Conservation (phyloP, 2,113 vertebrate genomes). For the Calonectris borealis region DNA sequence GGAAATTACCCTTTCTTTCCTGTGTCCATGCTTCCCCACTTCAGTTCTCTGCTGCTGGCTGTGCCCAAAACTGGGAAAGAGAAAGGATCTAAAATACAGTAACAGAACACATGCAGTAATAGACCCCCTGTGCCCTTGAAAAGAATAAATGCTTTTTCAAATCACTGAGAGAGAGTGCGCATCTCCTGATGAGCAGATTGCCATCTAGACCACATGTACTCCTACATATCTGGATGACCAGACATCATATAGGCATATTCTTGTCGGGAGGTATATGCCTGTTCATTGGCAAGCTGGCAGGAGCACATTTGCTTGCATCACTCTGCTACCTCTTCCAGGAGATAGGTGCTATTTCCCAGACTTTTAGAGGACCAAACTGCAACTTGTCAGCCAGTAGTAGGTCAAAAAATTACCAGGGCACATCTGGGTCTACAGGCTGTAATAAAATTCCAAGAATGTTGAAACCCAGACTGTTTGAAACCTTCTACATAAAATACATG, state of each 20-base stretch:
- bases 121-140: not conserved
- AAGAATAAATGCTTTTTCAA: not conserved
- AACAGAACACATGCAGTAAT: not conserved
- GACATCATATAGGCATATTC: not conserved
- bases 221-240: not conserved
- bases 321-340: not conserved
- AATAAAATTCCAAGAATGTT: not conserved
- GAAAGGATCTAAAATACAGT: not conserved
- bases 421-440: not conserved
- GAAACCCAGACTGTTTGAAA: not conserved
- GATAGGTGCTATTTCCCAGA: not conserved
- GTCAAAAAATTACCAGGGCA: not conserved
- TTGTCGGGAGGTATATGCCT: not conserved
- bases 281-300: not conserved
- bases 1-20: not conserved
- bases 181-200: not conserved
- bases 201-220: not conserved
- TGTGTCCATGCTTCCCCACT: not conserved
- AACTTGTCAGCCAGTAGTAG: not conserved
- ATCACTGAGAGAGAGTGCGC: accelerated
- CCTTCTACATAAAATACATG: not conserved
- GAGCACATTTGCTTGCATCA: not conserved
- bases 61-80: not conserved
- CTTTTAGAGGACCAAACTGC: not conserved
- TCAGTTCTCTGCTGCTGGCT: not conserved